Evolutionary conservation across 2,888 invertebrate genomes (phyloP).

Genomic region (Acronicta leporina): DNA sequence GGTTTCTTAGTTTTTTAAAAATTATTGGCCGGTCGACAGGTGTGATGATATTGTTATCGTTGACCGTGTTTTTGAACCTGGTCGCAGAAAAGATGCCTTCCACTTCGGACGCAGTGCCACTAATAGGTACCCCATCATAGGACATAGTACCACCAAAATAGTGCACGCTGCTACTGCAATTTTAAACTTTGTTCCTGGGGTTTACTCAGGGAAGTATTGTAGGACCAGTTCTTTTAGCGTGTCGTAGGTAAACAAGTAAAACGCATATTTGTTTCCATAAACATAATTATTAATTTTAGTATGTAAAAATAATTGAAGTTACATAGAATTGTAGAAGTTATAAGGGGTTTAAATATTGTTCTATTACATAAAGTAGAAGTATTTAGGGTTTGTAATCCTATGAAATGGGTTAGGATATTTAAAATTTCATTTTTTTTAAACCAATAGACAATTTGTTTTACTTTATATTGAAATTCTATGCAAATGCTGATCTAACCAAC

Average conservation of each 20-base stretch:
- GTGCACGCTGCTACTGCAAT: conserved; percentile 63
- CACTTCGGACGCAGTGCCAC: conserved; percentile 94
- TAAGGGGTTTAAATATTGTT: no score
- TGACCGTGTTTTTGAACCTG: conserved; percentile 99
- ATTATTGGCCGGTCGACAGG: conserved; percentile 91
- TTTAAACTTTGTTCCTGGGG: neutral
- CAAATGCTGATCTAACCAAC: conserved; percentile 5
- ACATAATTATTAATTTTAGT: no score
- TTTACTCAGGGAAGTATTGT: conserved; percentile 3
- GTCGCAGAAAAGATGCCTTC: conserved; percentile 99
- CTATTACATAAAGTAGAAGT: no score
- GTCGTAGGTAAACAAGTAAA: no score
- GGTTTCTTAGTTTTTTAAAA: conserved; percentile 44
- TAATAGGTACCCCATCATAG: conserved; percentile 91
- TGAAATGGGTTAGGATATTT: no score
- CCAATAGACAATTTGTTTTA: no score
- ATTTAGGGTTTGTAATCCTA: no score
- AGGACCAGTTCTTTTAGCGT: neutral
- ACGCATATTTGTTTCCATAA: no score
- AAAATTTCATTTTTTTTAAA: no score
- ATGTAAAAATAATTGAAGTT: no score
- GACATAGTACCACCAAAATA: conserved; percentile 38
- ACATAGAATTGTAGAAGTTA: no score
- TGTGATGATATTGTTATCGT: conserved; percentile 98
- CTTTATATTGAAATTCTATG: no score